phyloP scores from a whole-genome alignment of 2,888 invertebrate genomes.

The Cotesia congregata region DNA sequence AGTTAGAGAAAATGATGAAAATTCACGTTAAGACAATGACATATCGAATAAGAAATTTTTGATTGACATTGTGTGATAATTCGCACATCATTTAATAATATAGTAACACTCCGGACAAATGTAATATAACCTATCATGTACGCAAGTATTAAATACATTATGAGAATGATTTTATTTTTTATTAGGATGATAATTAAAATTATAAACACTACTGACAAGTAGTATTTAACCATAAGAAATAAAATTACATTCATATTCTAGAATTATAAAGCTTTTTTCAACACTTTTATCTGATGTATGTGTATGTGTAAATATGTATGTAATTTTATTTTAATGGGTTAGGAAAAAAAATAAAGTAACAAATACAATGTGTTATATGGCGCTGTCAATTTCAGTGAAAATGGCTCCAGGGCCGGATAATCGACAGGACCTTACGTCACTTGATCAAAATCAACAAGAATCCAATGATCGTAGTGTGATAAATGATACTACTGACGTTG shows the following conservation, averaged over 20 bases:
- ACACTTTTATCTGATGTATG: neutral
- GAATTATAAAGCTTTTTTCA: neutral
- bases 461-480: conserved; percentile 29
- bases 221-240: neutral
- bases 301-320: neutral
- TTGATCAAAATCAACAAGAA: conserved; percentile 60
- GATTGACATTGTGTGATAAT: conserved; percentile 7
- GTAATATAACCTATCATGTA: neutral
- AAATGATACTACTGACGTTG: conserved; percentile 47
- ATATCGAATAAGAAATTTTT: neutral
- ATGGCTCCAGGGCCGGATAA: conserved; percentile 86
- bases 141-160: neutral
- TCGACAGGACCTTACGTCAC: conserved; percentile 80
- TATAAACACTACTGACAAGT: conserved; percentile 6
- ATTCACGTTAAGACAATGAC: neutral
- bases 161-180: conserved; percentile 10
- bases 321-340: neutral
- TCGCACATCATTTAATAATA: neutral
- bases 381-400: conserved; percentile 70
- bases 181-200: neutral
- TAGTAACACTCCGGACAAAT: conserved; percentile 6
- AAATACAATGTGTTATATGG: conserved; percentile 48
- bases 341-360: conserved; percentile 45
- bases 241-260: neutral
- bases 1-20: neutral